Conservation (phyloP, 2,888 invertebrate species). For the Euplagia quadripunctaria region DNA sequence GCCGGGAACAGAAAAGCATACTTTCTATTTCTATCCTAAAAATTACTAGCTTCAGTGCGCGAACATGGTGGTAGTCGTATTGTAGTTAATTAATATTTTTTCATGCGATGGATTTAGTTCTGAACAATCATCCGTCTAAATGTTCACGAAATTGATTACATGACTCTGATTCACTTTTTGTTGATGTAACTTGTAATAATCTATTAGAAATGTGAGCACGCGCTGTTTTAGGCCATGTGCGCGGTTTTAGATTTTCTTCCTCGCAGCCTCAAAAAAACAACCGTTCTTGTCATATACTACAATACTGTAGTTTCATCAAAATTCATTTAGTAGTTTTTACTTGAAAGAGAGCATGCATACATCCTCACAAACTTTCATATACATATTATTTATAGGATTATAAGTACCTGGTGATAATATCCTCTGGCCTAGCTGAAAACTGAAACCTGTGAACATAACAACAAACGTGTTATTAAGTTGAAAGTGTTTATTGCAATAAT, state of each 20-base stretch:
- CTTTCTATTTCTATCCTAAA: too few species aligned
- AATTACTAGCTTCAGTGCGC: neutral
- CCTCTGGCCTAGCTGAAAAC: constrained; percentile 75
- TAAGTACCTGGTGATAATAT: constrained; percentile 60
- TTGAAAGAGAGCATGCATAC: neutral
- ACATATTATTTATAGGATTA: neutral
- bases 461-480: constrained; percentile 15
- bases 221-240: too few species aligned
- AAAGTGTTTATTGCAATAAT: neutral
- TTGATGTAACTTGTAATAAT: too few species aligned
- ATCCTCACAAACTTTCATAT: neutral
- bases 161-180: neutral
- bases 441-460: constrained; percentile 79
- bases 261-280: neutral
- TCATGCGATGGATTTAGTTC: too few species aligned
- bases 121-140: too few species aligned
- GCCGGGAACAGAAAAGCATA: too few species aligned
- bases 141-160: neutral
- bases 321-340: neutral
- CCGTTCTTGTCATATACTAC: neutral
- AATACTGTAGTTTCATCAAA: neutral
- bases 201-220: too few species aligned
- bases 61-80: neutral
- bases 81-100: neutral
- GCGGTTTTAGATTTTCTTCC: neutral